Evolutionary conservation across 1,140 invertebrate species (phyloP), one percentile per base, ranked within the genome.

Genomic region (Leptopilina clavipes): DNA sequence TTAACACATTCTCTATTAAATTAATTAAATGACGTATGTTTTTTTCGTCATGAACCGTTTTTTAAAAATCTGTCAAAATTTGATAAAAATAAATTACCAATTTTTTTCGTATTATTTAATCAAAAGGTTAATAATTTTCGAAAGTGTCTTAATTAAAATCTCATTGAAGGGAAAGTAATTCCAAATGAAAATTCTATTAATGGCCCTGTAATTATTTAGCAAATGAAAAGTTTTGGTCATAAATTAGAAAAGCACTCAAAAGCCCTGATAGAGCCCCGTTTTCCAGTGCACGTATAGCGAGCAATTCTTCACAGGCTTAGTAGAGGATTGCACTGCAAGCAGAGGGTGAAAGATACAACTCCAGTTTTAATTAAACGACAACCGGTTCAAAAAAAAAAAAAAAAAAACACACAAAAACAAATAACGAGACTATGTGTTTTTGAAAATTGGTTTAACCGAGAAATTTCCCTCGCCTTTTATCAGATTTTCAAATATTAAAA

Each of bases 281-380:
- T 59, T 40, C 19, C 19, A 59, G 9, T 59, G 56, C 19, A 25
- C 22, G 19, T 9, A 9, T 59, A 59, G 19, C 22, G 56, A 19
- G 56, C 56, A 59, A 59, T 59, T 59, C 56, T 59, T 59, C 56
- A 65, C 56, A 65, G 22, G 22, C 56, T 65, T 65, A 65, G 56
- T 65, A 14, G 19, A 59, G 54, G 54, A 59, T 59, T 59, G 54
- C 19, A 59, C 18, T 59, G 54, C 54, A 59, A 59, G 54, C 54
- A 22, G 54, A n/a, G 56, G 56, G 56, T 65, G 56, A 65, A 65
- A 31, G 19, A 65, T 65, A 65, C 56, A 65, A 65, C 56, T 14
- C 56, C 11, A 31, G 22, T 65, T 65, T 65, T 65, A 65, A 65
- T 65, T 25, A 65, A 65, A 65, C 56, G 56, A 65, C 11, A 65